These are phyloP conservation scores for Leptinotarsa texana DNA, from an alignment of 1,140 invertebrate genomes.

Conservation along the genomic window DNA sequence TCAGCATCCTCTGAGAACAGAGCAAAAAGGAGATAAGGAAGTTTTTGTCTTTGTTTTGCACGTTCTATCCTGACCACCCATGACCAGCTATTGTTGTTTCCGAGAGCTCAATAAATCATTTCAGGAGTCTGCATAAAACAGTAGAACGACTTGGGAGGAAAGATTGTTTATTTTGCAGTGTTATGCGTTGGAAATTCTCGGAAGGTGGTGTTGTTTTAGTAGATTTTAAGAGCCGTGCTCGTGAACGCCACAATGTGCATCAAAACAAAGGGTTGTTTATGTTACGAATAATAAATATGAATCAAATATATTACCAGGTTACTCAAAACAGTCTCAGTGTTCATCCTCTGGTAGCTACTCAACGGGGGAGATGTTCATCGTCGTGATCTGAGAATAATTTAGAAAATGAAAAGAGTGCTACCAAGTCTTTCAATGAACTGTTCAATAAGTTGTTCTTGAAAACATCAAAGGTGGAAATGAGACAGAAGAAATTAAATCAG, in stretches of 20 bases:
- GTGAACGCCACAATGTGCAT: too few relatives aligned
- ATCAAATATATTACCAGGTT: too few relatives aligned
- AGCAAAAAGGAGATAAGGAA: slow-evolving; percentile 10
- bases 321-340: neutral
- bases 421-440: too few relatives aligned
- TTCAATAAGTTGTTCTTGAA: too few relatives aligned
- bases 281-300: too few relatives aligned
- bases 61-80: slow-evolving; percentile 12
- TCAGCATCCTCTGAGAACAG: neutral
- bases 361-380: too few relatives aligned
- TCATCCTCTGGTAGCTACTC: too few relatives aligned
- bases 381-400: too few relatives aligned
- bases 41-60: slow-evolving; percentile 13
- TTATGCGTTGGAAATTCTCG: neutral
- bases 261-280: too few relatives aligned
- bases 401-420: too few relatives aligned
- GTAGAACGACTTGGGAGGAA: slow-evolving; percentile 1
- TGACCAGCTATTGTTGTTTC: slow-evolving; percentile 14
- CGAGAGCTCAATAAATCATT: slow-evolving; percentile 8
- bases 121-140: slow-evolving; percentile 17
- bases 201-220: slow-evolving; percentile 7
- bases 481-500: too few relatives aligned
- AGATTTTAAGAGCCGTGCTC: neutral
- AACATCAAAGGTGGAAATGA: too few relatives aligned
- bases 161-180: neutral